Conservation (phyloP, 2,888 invertebrate genomes). For the Andrena camellia region DNA sequence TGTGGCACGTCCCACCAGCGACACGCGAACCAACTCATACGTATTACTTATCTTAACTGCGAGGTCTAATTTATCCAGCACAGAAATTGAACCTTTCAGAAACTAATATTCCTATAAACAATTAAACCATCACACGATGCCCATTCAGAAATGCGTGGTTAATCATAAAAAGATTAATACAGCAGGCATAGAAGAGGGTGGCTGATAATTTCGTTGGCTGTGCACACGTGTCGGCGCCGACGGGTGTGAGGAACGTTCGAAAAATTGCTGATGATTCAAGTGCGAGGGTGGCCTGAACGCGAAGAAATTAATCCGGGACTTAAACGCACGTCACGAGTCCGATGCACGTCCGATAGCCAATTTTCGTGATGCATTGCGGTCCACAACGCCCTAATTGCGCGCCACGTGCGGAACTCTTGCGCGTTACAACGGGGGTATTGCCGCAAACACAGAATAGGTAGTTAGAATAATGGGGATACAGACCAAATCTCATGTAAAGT, state of each 20-base stretch:
- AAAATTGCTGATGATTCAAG: conserved; percentile 67
- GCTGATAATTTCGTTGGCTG: conserved; percentile 37
- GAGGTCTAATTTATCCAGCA: conserved; percentile 12
- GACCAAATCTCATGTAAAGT: background rate
- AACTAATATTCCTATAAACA: no score
- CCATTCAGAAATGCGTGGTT: no score
- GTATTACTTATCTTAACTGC: conserved; percentile 30
- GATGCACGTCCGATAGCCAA: conserved; percentile 41
- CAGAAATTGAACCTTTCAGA: no score
- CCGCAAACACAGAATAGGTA: background rate
- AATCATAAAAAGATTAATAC: background rate
- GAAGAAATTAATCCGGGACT: conserved; percentile 71
- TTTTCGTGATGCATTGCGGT: conserved; percentile 58
- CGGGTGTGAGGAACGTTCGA: conserved; percentile 62
- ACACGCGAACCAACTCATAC: conserved; percentile 28
- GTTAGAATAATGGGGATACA: background rate
- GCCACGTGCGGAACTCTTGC: conserved; percentile 12
- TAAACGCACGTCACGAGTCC: conserved; percentile 62
- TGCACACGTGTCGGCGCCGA: conserved; percentile 40
- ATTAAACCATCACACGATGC: no score
- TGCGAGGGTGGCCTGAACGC: conserved; percentile 8
- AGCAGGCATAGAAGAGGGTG: background rate
- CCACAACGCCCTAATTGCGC: conserved; percentile 34
- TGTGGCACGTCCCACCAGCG: background rate
- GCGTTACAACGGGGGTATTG: conserved; percentile 21